Evolutionary conservation across 2,888 invertebrate genomes (phyloP), one percentile per base, ranked within the genome.

Genomic region (Fragum whitleyi): DNA sequence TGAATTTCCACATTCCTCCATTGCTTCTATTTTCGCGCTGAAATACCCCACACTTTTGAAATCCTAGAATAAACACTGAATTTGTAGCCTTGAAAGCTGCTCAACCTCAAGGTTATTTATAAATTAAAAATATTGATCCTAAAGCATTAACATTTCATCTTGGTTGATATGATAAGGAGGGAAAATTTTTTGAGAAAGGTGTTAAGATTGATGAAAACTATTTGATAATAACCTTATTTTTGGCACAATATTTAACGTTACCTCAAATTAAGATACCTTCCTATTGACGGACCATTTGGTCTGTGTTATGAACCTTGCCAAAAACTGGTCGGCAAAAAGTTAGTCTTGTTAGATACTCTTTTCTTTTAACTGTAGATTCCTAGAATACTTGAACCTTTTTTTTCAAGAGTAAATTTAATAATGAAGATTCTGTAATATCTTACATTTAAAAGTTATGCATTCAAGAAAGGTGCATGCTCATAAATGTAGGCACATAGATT

Each of bases 211-310:
- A 65, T 65, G 65, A 36, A 42, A 65, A 23, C 23, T 42, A 26
- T 65, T 65, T 65, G 65, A 65, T 65, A 42, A 36, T 16, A 23
- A 36, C 32, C 65, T 65, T 42, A 65, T 65, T 65, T 65, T 65
- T 65, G 65, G 65, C 65, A 42, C 28, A n/a, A n/a, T 32, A 61
- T 61, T 28, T 61, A 32, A 26, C 61, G 29, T 29, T 29, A 61
- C 29, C 6, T 61, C 32, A 23, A 61, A 61, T 61, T 21, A 61
- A 61, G 42, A 42, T 9, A 65, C 39, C 65, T 39, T 39, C 3
- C 19, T 39, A 23, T 42, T 23, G 23, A 65, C 21, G 36, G 65
- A 39, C 65, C 65, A 65, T 65, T 65, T 65, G 65, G 65, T 42
- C 36, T 32, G 29, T 65, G 65, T 65, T 42, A 39, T 42, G 26